Percentiles rank a stretch among this genome's conserved stretches.
phyloP scores from a whole-genome alignment of 2,888 invertebrate genomes.

The Uloborus plumipes region DNA sequence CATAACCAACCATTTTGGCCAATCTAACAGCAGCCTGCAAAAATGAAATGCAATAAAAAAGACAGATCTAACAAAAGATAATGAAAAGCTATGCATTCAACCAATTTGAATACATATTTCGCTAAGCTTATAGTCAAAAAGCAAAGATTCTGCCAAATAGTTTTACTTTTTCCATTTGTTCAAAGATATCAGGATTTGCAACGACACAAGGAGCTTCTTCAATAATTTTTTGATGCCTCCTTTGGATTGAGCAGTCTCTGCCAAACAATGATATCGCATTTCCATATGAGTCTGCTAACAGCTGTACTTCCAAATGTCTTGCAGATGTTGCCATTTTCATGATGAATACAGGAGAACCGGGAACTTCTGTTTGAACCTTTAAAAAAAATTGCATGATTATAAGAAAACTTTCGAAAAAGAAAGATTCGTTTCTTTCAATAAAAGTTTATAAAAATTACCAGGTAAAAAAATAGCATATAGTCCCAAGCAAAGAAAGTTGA shows the following conservation, averaged over 20 bases:
- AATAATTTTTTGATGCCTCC: constrained; percentile 98
- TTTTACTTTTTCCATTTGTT: constrained; percentile 93
- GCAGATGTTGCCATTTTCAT: constrained; percentile 98
- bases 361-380: constrained; percentile 97
- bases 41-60: constrained; percentile 5
- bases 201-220: constrained; percentile 98
- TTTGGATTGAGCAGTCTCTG: constrained; percentile 97
- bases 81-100: background rate
- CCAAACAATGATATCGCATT: constrained; percentile 98
- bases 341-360: constrained; percentile 98
- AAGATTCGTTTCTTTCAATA: too few relatives aligned
- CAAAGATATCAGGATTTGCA: constrained; percentile 89
- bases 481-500: too few relatives aligned
- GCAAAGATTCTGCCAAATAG: too few relatives aligned
- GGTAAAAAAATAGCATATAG: too few relatives aligned
- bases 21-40: constrained; percentile 91
- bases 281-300: constrained; percentile 96
- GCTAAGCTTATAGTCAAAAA: too few relatives aligned
- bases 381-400: background rate
- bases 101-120: too few relatives aligned
- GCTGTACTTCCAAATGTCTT: constrained; percentile 96
- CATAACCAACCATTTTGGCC: constrained; percentile 99
- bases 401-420: too few relatives aligned
- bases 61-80: background rate
- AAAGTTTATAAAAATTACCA: too few relatives aligned